A percentile compares a stretch with the other conserved stretches of the same genome.
Evolutionary conservation across 2,888 invertebrate genomes (phyloP).

Genomic region (Drosophila crucigera): DNA sequence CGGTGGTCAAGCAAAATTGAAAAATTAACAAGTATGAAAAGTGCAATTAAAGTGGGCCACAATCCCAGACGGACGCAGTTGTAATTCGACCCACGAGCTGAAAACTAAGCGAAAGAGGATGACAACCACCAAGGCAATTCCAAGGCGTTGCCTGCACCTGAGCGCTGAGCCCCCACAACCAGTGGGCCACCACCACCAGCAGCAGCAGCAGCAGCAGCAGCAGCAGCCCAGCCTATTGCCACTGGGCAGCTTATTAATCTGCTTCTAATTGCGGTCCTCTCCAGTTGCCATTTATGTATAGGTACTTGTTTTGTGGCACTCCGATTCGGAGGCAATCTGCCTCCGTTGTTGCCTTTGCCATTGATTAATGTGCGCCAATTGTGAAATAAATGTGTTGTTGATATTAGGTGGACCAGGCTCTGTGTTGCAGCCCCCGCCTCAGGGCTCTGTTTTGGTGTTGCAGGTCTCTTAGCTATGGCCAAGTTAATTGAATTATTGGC

Average conservation of each 20-base stretch:
- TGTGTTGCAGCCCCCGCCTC: conserved; percentile 16
- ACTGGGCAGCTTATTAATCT: conserved; percentile 82
- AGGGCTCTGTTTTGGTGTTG: conserved; percentile 49
- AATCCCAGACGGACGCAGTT: conserved; percentile 38
- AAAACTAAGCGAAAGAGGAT: conserved; percentile 52
- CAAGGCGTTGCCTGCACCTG: conserved; percentile 54
- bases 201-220: background rate
- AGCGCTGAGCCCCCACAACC: conserved; percentile 22
- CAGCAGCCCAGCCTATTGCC: conserved; percentile 17
- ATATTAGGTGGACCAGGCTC: conserved; percentile 42
- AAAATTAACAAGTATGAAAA: conserved; percentile 84
- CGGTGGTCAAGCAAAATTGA: conserved; percentile 81
- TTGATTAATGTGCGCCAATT: conserved; percentile 81
- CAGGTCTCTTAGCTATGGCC: conserved; percentile 40
- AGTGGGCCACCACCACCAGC: conserved; percentile 7
- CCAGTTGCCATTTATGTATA: conserved; percentile 48
- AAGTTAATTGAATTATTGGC: conserved; percentile 78
- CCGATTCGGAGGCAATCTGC: conserved; percentile 46
- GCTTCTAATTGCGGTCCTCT: conserved; percentile 79
- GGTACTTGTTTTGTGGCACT: conserved; percentile 57
- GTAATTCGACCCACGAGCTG: conserved; percentile 52
- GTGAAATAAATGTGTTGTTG: conserved; percentile 81
- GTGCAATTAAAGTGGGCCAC: conserved; percentile 82
- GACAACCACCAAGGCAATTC: conserved; percentile 41
- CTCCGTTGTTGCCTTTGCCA: conserved; percentile 41